Conservation (phyloP, 2,113 vertebrate species). For the Anolis carolinensis region DNA sequence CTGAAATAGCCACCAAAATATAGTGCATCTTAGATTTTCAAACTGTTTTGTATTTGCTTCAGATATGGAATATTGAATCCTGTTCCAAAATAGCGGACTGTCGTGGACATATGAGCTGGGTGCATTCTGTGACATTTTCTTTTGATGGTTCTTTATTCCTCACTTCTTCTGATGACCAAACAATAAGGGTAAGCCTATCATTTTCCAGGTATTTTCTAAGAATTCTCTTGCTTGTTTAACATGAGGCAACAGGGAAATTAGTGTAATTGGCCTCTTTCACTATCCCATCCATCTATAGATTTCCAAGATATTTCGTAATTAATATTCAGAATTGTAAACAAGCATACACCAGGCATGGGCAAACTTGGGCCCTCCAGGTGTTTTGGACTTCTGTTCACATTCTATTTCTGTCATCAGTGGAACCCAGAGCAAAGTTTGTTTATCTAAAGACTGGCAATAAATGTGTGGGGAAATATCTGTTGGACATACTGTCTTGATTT, state of each 20-base stretch:
- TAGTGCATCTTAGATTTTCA: background rate
- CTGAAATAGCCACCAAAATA: background rate
- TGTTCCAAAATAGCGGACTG: slow-evolving; percentile 90
- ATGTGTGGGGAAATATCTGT: background rate
- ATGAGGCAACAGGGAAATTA: background rate
- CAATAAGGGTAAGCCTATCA: slow-evolving; percentile 84
- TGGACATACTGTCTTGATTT: too few relatives aligned
- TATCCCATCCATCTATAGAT: background rate
- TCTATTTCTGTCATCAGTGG: background rate
- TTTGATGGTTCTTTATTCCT: slow-evolving; percentile 88
- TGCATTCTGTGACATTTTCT: slow-evolving; percentile 91
- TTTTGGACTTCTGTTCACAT: too few relatives aligned
- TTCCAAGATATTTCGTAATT: background rate
- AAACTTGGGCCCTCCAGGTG: too few relatives aligned
- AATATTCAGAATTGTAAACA: background rate
- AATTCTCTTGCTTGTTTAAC: background rate
- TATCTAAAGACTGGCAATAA: background rate
- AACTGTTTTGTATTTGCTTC: slow-evolving; percentile 28
- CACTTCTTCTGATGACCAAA: slow-evolving; percentile 95
- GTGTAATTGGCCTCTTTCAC: background rate
- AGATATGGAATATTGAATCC: slow-evolving; percentile 91
- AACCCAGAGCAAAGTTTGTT: background rate
- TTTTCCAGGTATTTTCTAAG: slow-evolving; percentile 35
- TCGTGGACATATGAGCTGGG: slow-evolving; percentile 94
- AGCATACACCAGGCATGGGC: background rate